Evolutionary conservation across 2,113 vertebrate species (phyloP), one percentile per base, ranked within the genome.

Genomic region (Mola mola): DNA sequence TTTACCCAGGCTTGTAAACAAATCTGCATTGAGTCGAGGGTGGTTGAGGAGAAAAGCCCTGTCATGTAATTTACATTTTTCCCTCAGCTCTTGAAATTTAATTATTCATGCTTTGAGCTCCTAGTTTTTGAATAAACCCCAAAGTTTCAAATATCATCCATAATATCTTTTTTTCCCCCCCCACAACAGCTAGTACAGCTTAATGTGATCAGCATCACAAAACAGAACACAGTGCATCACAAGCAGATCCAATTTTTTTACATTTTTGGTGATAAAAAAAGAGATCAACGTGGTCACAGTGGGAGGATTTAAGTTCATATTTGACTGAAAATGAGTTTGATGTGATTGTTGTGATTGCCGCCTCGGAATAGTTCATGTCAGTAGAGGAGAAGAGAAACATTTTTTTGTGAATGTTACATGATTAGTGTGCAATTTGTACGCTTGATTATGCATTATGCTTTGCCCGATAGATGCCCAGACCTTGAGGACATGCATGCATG

Each of bases 401-500:
- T 59, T 59, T n/a, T n/a, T n/a, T n/a, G 51, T 61, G 38, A 66
- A 52, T 66, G 55, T 66, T 66, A 50, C 46, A 59, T 21, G 29
- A 78, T 41, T 69, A 43, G 68, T 70, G 66, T 53, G 57, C 44
- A 47, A 55, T 74, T 81, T 50, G 15, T 17, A 37, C 55, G 43
- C 59, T 78, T 66, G 70, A 79, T 84, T 84, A 73, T 82, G 52
- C 42, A 69, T 42, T 16, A 15, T 48, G 47, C 52, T 79, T 51
- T 48, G 60, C 52, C 34, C 3, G 26, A 21, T 43, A 46, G 49
- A 24, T 29, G 19, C 28, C 57, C 36, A 47, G 19, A n/a, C n/a
- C n/a, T n/a, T n/a, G n/a, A n/a, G n/a, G n/a, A n/a, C n/a, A n/a
- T n/a, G n/a, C n/a, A n/a, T n/a, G n/a, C n/a, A n/a, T n/a, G n/a